Evolutionary conservation across 30 jellyfish, hydroid and myxozoan species (phyloP).

Genomic region (Aurelia aurita complex sp. Pacific): DNA sequence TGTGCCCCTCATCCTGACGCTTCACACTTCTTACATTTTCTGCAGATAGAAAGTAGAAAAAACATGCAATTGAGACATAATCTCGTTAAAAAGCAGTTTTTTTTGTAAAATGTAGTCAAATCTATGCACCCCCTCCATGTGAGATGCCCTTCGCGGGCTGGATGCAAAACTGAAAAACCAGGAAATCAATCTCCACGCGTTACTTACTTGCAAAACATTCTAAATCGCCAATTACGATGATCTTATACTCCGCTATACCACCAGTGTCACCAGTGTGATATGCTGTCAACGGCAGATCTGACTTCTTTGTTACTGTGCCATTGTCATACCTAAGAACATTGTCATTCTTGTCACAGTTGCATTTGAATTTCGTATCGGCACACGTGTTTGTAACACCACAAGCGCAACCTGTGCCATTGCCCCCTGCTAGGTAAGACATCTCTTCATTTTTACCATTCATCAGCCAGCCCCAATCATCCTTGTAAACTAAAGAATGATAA

Average conservation of each 20-base stretch:
- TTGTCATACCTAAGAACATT: background rate
- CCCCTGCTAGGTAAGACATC: slow-evolving; percentile 54
- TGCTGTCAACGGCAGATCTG: slow-evolving; percentile 22
- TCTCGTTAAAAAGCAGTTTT: too few species aligned
- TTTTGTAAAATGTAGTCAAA: too few species aligned
- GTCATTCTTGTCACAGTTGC: slow-evolving; percentile 52
- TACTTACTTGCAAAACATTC: slow-evolving; percentile 27
- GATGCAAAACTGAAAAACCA: too few species aligned
- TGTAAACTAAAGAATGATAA: background rate
- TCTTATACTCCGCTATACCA: background rate
- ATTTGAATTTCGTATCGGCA: background rate
- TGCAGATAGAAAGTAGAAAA: too few species aligned
- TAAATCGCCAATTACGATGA: background rate
- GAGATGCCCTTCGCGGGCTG: too few species aligned
- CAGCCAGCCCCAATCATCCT: background rate
- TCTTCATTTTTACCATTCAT: background rate
- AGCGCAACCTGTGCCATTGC: slow-evolving; percentile 54
- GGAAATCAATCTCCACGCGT: too few species aligned
- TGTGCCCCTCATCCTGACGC: too few species aligned
- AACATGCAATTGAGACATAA: too few species aligned
- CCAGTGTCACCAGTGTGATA: slow-evolving; percentile 51
- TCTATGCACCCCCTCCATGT: too few species aligned
- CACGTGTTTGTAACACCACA: slow-evolving; percentile 36
- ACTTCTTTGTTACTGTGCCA: slow-evolving; percentile 25
- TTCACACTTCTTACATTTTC: too few species aligned